phyloP scores from a whole-genome alignment of 2,797 vertebrate species.

The Xyrichtys novacula region DNA sequence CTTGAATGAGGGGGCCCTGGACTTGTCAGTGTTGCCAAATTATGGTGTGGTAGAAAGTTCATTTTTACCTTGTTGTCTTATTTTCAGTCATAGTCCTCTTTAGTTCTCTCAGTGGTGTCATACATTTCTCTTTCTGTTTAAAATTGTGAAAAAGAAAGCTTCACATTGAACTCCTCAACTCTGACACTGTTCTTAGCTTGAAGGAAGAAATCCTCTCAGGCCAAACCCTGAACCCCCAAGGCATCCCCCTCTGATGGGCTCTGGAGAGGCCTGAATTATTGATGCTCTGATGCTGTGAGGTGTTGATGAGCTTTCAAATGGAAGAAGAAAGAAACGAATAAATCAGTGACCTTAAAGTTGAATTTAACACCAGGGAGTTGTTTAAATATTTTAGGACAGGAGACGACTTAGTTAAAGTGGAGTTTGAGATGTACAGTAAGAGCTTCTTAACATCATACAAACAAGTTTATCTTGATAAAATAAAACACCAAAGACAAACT shows the following conservation, averaged over 20 bases:
- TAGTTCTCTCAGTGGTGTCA: slow-evolving; percentile 9
- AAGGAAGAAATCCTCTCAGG: slow-evolving; percentile 43
- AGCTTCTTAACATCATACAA: too few species aligned
- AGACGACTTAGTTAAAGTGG: not conserved
- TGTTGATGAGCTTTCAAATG: slow-evolving; percentile 67
- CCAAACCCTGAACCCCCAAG: slow-evolving; percentile 44
- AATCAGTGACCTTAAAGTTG: not conserved
- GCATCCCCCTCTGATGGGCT: slow-evolving; percentile 54
- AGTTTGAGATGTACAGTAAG: too few species aligned
- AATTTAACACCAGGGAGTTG: not conserved
- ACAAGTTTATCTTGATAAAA: too few species aligned
- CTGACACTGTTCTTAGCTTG: slow-evolving; percentile 31
- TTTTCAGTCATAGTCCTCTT: not conserved
- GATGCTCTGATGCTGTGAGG: slow-evolving; percentile 67
- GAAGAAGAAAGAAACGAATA: slow-evolving; percentile 16
- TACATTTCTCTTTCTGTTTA: not conserved
- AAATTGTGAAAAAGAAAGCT: slow-evolving; percentile 43
- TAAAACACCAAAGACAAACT: too few species aligned
- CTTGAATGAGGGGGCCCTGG: too few species aligned
- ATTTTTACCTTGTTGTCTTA: too few species aligned
- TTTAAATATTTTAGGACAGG: not conserved
- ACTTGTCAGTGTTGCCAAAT: too few species aligned
- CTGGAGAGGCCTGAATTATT: slow-evolving; percentile 72
- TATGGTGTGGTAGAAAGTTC: too few species aligned
- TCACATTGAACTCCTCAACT: slow-evolving; percentile 44